Conservation (phyloP, 2,888 invertebrate genomes). For the Mimumesa dahlbomi region DNA sequence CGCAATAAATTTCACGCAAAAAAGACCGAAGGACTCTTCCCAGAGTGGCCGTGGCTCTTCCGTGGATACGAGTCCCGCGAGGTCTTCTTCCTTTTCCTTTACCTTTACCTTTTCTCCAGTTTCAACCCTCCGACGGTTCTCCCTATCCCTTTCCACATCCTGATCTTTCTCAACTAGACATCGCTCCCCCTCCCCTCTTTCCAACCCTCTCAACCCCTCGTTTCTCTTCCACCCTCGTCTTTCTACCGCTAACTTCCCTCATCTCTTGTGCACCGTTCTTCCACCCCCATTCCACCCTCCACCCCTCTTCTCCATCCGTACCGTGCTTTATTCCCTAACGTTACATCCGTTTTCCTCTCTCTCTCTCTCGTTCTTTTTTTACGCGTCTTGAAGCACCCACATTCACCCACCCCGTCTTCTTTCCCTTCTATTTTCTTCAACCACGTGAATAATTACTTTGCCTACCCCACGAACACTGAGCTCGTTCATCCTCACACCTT, state of each 20-base stretch:
- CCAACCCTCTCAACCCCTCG: constrained; percentile 3
- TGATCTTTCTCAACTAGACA: constrained; percentile 26
- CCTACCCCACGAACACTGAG: constrained; percentile 23
- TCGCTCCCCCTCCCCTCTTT: constrained; percentile 4
- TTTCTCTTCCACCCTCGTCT: constrained; percentile 12
- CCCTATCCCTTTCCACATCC: constrained; percentile 18
- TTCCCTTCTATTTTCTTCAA: constrained; percentile 35
- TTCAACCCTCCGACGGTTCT: constrained; percentile 14
- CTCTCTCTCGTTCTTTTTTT: constrained; percentile 46
- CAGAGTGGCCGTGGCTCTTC: constrained; percentile 72
- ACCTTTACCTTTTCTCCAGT: constrained; percentile 17
- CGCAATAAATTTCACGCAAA: constrained; percentile 66
- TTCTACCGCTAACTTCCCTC: constrained; percentile 28
- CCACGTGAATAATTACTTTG: constrained; percentile 66
- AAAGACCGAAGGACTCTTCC: constrained; percentile 63
- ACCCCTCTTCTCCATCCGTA: constrained; percentile 5
- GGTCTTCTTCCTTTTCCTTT: constrained; percentile 54
- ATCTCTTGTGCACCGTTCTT: constrained; percentile 28
- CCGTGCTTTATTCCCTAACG: constrained; percentile 52
- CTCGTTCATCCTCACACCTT: constrained; percentile 28
- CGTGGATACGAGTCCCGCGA: constrained; percentile 72
- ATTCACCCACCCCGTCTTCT: constrained; percentile 1
- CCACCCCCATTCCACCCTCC: constrained; percentile 27
- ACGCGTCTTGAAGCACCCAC: constrained; percentile 20
- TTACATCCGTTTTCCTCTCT: constrained; percentile 47